These are phyloP conservation scores for Microcebus murinus DNA, from an alignment of 2,113 vertebrate genomes.

Conservation along the genomic window DNA sequence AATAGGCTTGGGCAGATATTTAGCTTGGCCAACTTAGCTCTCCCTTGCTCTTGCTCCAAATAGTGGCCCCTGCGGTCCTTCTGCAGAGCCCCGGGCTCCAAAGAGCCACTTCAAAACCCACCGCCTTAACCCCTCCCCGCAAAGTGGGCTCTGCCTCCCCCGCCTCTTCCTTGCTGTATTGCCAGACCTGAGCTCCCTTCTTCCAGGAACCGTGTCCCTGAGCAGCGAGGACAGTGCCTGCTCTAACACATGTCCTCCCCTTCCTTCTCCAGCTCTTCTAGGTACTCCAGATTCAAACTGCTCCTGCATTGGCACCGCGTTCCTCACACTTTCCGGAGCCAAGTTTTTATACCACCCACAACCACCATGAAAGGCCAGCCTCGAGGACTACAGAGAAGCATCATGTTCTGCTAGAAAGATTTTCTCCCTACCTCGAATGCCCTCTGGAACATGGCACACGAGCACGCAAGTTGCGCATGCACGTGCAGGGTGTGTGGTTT, in stretches of 20 bases:
- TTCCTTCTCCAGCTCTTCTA: not conserved
- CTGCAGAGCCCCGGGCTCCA: not conserved
- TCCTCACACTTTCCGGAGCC: not conserved
- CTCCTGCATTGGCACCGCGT: not conserved
- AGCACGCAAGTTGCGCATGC: not conserved
- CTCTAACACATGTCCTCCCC: not conserved
- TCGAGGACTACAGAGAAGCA: not conserved
- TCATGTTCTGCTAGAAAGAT: not conserved
- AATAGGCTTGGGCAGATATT: not conserved
- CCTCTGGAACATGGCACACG: not conserved
- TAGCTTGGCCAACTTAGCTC: not conserved
- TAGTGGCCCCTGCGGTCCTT: not conserved
- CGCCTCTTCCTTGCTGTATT: not conserved
- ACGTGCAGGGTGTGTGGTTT: fast-evolving
- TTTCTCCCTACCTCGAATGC: not conserved
- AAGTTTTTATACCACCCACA: not conserved
- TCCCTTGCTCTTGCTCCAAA: not conserved
- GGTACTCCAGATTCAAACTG: not conserved
- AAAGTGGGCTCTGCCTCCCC: not conserved
- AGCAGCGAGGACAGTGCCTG: not conserved
- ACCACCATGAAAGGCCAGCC: not conserved
- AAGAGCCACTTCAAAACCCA: not conserved
- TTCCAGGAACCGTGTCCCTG: not conserved
- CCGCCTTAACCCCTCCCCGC: too few species aligned
- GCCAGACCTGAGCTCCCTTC: not conserved